Evolutionary conservation across 2,797 vertebrate species (phyloP).

Genomic region (Enteromius paludinosus): DNA sequence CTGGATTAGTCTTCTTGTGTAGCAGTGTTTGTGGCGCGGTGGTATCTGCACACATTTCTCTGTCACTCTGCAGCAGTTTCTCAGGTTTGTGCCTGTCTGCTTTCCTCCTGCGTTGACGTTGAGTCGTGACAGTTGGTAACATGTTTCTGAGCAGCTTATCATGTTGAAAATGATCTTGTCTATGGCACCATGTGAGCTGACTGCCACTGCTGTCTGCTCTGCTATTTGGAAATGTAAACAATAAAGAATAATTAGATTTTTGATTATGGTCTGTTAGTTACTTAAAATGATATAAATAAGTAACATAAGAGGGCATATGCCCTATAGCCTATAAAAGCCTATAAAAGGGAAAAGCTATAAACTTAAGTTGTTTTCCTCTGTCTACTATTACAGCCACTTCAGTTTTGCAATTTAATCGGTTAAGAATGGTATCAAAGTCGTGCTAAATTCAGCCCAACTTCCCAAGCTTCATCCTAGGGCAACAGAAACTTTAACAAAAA

Average conservation of each 20-base stretch:
- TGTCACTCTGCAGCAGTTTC: neutral
- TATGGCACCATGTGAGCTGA: neutral
- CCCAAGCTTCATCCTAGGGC: too few relatives aligned
- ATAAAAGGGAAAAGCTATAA: constrained; percentile 32
- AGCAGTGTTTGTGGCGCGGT: neutral
- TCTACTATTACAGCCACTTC: constrained; percentile 35
- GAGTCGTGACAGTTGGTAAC: neutral
- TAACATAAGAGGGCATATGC: too few relatives aligned
- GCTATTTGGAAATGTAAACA: neutral
- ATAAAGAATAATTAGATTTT: neutral
- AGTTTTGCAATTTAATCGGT: neutral
- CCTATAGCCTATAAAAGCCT: neutral
- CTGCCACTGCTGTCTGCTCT: neutral
- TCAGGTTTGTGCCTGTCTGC: neutral
- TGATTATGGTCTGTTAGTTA: neutral
- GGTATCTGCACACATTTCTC: neutral
- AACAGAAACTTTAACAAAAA: neutral
- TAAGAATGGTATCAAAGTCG: neutral
- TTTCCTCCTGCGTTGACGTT: neutral
- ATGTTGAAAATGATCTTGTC: neutral
- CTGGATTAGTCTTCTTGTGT: neutral
- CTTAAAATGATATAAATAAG: neutral
- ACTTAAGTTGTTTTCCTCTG: constrained; percentile 43
- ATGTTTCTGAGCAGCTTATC: neutral
- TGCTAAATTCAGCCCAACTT: neutral